Evolutionary conservation across 2,113 vertebrate species (phyloP), one percentile per base, ranked within the genome.

Genomic region (Spermophilus dauricus): DNA sequence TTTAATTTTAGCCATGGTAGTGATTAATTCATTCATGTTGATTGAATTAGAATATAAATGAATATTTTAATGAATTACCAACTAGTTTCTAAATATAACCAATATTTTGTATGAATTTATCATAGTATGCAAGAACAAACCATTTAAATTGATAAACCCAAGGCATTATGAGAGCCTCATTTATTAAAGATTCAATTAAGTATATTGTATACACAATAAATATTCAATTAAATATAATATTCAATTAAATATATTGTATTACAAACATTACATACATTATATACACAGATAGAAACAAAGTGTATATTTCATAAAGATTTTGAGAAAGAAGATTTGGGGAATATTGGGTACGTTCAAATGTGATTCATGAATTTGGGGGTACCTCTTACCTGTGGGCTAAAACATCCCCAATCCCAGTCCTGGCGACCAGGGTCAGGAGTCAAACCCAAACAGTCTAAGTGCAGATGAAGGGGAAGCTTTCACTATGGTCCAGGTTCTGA

Each of bases 251-350:
- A 75, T 37, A 81, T 20, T 16, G 0, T 30, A 56, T 24, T 45
- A 45, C 45, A 45, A 45, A 45, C 45, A 45, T 45, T 45, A 45
- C 39, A 42, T 42, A 42, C 39, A 42, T 45, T 1, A 45, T 45
- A 28, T 4, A 14, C 9, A 7, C 8, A 91, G 34, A 13, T 34
- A 22, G 78, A 82, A 87, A 53, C 20, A 26, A 92, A 67, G 76
- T 5, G 7, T 42, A 48, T 4, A 30, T 67, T 82, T 88, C 77
- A 89, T 67, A 39, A 30, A 96, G 51, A 91, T 28, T 91, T 91
- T 96, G 58, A 63, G 42, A 84, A 91, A 82, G 2, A 87, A 75
- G 67, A 61, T 76, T 89, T 91, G 51, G 89, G 87, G 95, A 86
- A 56, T 18, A 45, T 5, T 76, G 8, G 28, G 20, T 83, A 89